Conservation (phyloP, 1,140 invertebrate species). For the Planococcus citri region DNA sequence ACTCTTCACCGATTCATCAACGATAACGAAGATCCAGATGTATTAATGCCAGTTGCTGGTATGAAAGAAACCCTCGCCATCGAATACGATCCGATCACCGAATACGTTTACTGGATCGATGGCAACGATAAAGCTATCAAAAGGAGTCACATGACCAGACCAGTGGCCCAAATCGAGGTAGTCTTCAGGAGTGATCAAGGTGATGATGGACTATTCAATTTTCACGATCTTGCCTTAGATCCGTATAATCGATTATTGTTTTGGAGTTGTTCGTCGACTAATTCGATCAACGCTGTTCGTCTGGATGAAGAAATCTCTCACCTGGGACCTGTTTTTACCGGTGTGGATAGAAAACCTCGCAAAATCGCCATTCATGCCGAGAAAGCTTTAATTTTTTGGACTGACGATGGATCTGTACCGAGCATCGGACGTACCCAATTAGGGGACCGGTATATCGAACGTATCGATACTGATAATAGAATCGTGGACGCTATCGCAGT, state of each 20-base stretch:
- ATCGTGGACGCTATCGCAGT: constrained; percentile 60
- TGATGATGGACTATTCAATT: constrained; percentile 35
- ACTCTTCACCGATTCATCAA: constrained; percentile 66
- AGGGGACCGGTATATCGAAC: constrained; percentile 62
- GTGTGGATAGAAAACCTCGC: constrained; percentile 58
- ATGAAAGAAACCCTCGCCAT: constrained; percentile 66
- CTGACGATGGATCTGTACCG: constrained; percentile 57
- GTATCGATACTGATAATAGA: constrained; percentile 58
- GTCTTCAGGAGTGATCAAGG: constrained; percentile 37
- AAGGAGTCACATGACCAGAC: constrained; percentile 52
- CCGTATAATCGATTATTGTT: constrained; percentile 67
- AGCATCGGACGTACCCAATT: constrained; percentile 64
- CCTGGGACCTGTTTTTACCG: constrained; percentile 57
- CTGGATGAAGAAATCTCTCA: constrained; percentile 46
- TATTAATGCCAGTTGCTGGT: constrained; percentile 64
- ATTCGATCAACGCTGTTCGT: constrained; percentile 79
- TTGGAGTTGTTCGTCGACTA: constrained; percentile 69
- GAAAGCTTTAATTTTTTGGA: constrained; percentile 70
- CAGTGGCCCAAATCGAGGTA: constrained; percentile 36
- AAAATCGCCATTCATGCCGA: constrained; percentile 69
- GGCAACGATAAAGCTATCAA: constrained; percentile 61
- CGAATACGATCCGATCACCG: constrained; percentile 68
- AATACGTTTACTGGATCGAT: constrained; percentile 74
- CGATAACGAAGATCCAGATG: constrained; percentile 62
- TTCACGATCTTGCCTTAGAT: constrained; percentile 76